A percentile compares a stretch with the other conserved stretches of the same genome.
Evolutionary conservation across 1,140 invertebrate genomes (phyloP).

Genomic region (Hestina assimilis): DNA sequence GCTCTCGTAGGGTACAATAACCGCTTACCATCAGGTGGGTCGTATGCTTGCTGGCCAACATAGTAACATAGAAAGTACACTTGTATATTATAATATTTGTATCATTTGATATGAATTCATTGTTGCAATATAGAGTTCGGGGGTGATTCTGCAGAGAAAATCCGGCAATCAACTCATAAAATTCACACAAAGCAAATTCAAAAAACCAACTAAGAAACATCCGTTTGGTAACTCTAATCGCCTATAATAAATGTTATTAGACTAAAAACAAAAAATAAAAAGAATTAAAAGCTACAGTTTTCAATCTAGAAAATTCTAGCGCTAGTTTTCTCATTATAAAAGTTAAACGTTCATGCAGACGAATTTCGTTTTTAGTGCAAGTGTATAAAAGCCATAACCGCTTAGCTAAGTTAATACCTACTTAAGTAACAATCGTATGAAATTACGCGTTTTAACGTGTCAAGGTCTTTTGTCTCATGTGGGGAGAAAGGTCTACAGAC

Average conservation of each 20-base stretch:
- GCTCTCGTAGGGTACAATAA: too few relatives aligned
- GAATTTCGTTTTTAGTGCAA: background rate
- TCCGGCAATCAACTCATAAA: too few relatives aligned
- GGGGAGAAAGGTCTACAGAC: background rate
- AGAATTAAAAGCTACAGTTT: background rate
- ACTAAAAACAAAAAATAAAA: background rate
- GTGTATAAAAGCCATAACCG: background rate
- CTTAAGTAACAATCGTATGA: constrained; percentile 7
- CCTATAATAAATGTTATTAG: background rate
- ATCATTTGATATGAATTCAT: too few relatives aligned
- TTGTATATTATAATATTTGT: too few relatives aligned
- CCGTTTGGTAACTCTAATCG: too few relatives aligned
- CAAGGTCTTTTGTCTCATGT: constrained; percentile 21
- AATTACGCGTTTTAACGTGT: constrained; percentile 24
- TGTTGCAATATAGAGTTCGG: too few relatives aligned
- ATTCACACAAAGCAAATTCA: too few relatives aligned
- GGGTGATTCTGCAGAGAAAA: too few relatives aligned
- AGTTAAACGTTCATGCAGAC: background rate
- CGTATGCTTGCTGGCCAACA: too few relatives aligned
- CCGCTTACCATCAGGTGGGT: too few relatives aligned
- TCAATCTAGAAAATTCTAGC: constrained; percentile 5
- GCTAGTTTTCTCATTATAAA: constrained; percentile 9
- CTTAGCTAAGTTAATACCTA: background rate
- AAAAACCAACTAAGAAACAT: too few relatives aligned
- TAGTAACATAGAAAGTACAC: too few relatives aligned